Percentiles rank a stretch among this genome's conserved stretches.
Conservation (phyloP, 2,797 vertebrate species). For the Cichlasoma orientale region DNA sequence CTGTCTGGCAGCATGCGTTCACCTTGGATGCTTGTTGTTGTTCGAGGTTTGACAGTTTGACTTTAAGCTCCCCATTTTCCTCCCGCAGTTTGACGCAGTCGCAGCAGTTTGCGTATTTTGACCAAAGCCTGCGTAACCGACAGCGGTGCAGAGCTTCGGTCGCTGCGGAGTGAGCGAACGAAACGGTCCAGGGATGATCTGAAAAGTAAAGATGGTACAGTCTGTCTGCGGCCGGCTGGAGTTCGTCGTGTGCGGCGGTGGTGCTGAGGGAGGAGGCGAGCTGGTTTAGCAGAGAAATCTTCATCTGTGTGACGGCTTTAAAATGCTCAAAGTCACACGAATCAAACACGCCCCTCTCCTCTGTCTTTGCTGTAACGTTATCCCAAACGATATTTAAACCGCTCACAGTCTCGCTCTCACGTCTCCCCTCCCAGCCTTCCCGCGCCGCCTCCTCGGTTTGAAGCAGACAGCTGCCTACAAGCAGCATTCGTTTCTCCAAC, state of each 20-base stretch:
- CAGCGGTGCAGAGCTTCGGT: constrained; percentile 61
- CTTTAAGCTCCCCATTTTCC: constrained; percentile 39
- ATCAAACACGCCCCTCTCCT: background rate
- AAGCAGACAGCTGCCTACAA: constrained; percentile 31
- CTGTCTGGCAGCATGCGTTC: constrained; percentile 31
- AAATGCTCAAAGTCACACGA: constrained; percentile 24
- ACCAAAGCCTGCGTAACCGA: constrained; percentile 26
- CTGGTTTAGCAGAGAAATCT: constrained; percentile 45
- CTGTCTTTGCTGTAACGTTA: background rate
- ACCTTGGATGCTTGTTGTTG: background rate
- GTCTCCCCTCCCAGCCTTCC: background rate
- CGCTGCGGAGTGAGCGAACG: constrained; percentile 39
- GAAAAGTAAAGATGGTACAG: constrained; percentile 1
- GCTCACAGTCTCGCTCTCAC: background rate
- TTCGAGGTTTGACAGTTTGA: background rate
- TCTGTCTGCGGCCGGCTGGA: constrained; percentile 30
- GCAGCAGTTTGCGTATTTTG: constrained; percentile 26
- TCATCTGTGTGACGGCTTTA: constrained; percentile 39
- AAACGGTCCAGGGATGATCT: background rate
- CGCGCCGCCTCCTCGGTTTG: background rate
- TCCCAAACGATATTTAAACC: constrained; percentile 22
- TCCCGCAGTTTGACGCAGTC: constrained; percentile 20
- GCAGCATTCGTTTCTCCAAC: constrained; percentile 59
- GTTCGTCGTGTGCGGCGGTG: constrained; percentile 7
- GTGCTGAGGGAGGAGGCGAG: constrained; percentile 33